These are phyloP conservation scores for Resseliella maxima DNA, from an alignment of 2,888 invertebrate species.

Conservation along the genomic window DNA sequence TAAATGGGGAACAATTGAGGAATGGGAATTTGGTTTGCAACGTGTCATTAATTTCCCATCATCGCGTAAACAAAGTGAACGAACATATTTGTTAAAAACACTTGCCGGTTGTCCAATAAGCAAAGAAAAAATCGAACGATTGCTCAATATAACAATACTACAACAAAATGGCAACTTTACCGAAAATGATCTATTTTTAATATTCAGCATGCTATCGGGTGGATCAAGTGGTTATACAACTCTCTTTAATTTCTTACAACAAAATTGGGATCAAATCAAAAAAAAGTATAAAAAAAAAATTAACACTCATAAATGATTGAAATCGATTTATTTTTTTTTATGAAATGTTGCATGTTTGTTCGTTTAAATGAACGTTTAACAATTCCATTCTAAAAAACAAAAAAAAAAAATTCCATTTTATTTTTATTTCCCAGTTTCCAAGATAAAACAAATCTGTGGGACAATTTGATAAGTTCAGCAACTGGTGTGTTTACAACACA, in stretches of 20 bases:
- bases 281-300: conserved; percentile 71
- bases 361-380: conserved; percentile 58
- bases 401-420: too few species aligned
- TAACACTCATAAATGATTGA: too few species aligned
- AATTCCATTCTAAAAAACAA: too few species aligned
- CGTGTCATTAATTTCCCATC: conserved; percentile 80
- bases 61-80: conserved; percentile 77
- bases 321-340: too few species aligned
- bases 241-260: conserved; percentile 76
- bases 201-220: conserved; percentile 80
- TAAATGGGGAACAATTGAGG: conserved; percentile 81
- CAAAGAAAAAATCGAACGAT: conserved; percentile 74
- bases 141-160: conserved; percentile 77
- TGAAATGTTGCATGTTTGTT: not conserved
- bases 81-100: conserved; percentile 81
- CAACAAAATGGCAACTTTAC: conserved; percentile 79
- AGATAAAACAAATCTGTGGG: conserved; percentile 80
- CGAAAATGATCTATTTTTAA: conserved; percentile 79
- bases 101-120: conserved; percentile 84
- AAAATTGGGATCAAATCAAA: conserved; percentile 78
- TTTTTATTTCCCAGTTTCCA: conserved; percentile 69
- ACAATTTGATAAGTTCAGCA: conserved; percentile 78
- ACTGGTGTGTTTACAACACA: conserved; percentile 81
- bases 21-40: conserved; percentile 85
- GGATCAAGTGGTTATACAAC: conserved; percentile 78